Evolutionary conservation across 2,888 invertebrate species (phyloP).

Genomic region (Bibio marci): DNA sequence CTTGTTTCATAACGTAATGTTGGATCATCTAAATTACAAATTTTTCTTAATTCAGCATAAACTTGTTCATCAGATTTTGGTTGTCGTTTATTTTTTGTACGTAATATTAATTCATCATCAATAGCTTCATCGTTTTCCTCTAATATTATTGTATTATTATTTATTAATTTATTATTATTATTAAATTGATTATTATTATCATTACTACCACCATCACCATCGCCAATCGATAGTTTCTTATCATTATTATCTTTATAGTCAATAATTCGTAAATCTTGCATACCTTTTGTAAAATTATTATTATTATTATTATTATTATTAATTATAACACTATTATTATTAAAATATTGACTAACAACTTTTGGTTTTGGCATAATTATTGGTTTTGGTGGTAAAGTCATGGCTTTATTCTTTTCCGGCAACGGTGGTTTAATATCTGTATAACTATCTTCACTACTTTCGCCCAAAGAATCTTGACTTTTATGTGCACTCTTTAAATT

Average conservation of each 20-base stretch:
- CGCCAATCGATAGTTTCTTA: too few relatives aligned
- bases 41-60: slow-evolving; percentile 54
- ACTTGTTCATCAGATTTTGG: slow-evolving; percentile 33
- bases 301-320: slow-evolving; percentile 15
- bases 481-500: slow-evolving; percentile 54
- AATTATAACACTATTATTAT: neutral
- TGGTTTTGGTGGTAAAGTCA: slow-evolving; percentile 27
- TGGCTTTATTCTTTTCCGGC: slow-evolving; percentile 28
- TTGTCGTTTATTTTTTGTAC: slow-evolving; percentile 22
- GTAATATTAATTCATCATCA: slow-evolving; percentile 22
- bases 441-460: slow-evolving; percentile 19
- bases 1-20: slow-evolving; percentile 59
- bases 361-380: slow-evolving; percentile 38
- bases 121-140: slow-evolving; percentile 22
- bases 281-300: slow-evolving; percentile 24
- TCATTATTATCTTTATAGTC: too few relatives aligned
- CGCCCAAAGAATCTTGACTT: slow-evolving; percentile 40
- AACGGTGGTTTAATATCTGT: slow-evolving; percentile 22
- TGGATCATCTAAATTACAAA: slow-evolving; percentile 74
- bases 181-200: too few relatives aligned
- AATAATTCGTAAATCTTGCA: slow-evolving; percentile 26
- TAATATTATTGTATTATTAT: slow-evolving; percentile 10
- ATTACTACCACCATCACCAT: too few relatives aligned
- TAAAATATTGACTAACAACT: slow-evolving; percentile 12
- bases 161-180: too few relatives aligned